Evolutionary conservation across 2,113 vertebrate species (phyloP).

Genomic region (Mormyrus iriodes): DNA sequence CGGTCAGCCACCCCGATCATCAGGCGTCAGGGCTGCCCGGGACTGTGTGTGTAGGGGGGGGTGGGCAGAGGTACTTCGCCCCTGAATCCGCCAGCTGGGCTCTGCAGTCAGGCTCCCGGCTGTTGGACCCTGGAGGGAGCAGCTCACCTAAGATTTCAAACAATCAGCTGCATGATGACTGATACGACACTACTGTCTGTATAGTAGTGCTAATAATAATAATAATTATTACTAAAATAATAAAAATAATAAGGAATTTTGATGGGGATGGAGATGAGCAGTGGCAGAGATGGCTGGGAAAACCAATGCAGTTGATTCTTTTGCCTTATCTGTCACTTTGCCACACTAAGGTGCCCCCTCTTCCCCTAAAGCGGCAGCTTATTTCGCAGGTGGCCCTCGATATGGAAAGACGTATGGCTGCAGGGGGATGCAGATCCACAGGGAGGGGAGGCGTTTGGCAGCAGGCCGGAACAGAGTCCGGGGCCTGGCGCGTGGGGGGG

Average conservation of each 20-base stretch:
- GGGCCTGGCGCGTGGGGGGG: not conserved
- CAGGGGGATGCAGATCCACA: not conserved
- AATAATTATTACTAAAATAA: not conserved
- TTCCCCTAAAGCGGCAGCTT: not conserved
- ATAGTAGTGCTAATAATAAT: not conserved
- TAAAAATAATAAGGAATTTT: not conserved
- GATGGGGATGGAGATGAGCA: not conserved
- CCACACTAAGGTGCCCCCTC: not conserved
- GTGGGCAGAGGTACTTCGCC: not conserved
- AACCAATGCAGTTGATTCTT: not conserved
- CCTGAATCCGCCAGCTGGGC: not conserved
- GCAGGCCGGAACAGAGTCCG: not conserved
- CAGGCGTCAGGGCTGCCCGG: not conserved
- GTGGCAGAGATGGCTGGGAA: not conserved
- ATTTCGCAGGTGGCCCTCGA: not conserved
- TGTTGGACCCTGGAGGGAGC: not conserved
- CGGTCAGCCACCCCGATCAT: constrained; percentile 16
- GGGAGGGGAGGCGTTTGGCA: not conserved
- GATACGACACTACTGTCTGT: not conserved
- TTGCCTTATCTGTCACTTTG: not conserved
- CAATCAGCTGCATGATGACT: not conserved
- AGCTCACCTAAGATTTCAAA: not conserved
- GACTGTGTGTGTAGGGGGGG: not conserved
- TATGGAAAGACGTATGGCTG: not conserved
- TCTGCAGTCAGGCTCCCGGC: not conserved